Conservation (phyloP, 2,797 vertebrate species). For the Distichodus sexfasciatus region DNA sequence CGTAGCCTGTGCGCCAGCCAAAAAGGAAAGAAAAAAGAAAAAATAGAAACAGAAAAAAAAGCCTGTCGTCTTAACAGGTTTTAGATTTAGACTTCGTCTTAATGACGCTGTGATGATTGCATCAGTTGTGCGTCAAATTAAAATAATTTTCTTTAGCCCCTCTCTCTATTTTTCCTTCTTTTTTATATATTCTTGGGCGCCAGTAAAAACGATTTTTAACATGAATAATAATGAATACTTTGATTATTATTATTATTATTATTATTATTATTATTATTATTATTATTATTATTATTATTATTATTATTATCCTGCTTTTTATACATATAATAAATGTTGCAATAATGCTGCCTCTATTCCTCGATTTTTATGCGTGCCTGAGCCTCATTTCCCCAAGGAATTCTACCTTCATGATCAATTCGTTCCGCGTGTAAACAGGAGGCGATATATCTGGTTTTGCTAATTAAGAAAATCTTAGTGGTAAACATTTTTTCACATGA, state of each 20-base stretch:
- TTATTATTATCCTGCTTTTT: background rate
- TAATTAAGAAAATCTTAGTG: too few species aligned
- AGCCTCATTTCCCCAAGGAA: constrained; percentile 42
- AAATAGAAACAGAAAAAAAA: background rate
- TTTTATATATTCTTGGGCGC: too few species aligned
- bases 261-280: constrained; percentile 17
- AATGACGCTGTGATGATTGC: constrained; percentile 8
- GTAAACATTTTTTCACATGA: background rate
- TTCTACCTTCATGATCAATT: constrained; percentile 39
- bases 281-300: constrained; percentile 34
- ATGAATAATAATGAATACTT: background rate
- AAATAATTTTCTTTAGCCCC: constrained; percentile 5
- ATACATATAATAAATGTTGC: background rate
- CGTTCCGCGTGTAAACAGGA: constrained; percentile 32
- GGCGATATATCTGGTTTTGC: constrained; percentile 41
- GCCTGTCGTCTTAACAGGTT: background rate
- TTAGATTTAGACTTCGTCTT: too few species aligned
- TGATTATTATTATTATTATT: background rate
- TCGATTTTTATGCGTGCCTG: constrained; percentile 17
- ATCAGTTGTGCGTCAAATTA: constrained; percentile 26
- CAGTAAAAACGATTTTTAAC: background rate
- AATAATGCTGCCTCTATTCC: background rate
- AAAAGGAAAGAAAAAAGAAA: background rate
- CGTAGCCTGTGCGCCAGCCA: background rate
- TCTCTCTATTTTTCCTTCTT: too few species aligned